These are phyloP conservation scores for Zeus faber DNA, from an alignment of 2,113 vertebrate genomes.

Conservation along the genomic window DNA sequence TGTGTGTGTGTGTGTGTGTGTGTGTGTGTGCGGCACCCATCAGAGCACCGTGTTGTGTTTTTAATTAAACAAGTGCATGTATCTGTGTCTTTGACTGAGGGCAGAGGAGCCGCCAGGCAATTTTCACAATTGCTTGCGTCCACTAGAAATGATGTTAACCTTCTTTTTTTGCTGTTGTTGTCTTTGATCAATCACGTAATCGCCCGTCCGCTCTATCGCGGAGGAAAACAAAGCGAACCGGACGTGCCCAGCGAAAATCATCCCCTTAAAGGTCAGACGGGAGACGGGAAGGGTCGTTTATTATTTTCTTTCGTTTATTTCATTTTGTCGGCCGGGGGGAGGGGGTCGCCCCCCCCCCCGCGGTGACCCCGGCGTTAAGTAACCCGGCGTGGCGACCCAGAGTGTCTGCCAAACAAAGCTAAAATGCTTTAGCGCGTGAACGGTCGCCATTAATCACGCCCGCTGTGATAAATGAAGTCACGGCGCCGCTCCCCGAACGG, in stretches of 20 bases:
- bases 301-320: slow-evolving; percentile 12
- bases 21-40: not conserved
- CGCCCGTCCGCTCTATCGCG: no score
- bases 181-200: slow-evolving; percentile 36
- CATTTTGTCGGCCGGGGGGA: no score
- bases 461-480: slow-evolving; percentile 66
- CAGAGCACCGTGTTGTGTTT: not conserved
- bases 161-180: no score
- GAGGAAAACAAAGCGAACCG: no score
- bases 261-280: slow-evolving; percentile 47
- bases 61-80: not conserved
- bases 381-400: slow-evolving; percentile 56
- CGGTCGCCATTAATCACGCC: slow-evolving; percentile 63
- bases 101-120: not conserved
- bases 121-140: not conserved
- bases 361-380: slow-evolving; percentile 46
- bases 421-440: slow-evolving; percentile 72
- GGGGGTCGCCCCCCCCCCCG: slow-evolving; percentile 25
- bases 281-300: no score
- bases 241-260: no score
- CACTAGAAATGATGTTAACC: slow-evolving; percentile 8
- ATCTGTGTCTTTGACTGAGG: slow-evolving; percentile 4
- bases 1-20: not conserved
- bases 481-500: slow-evolving; percentile 37
- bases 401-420: slow-evolving; percentile 69